Base-by-base conservation (phyloP, 2,113 vertebrate species). In the Toxotes chatareus region DNA sequence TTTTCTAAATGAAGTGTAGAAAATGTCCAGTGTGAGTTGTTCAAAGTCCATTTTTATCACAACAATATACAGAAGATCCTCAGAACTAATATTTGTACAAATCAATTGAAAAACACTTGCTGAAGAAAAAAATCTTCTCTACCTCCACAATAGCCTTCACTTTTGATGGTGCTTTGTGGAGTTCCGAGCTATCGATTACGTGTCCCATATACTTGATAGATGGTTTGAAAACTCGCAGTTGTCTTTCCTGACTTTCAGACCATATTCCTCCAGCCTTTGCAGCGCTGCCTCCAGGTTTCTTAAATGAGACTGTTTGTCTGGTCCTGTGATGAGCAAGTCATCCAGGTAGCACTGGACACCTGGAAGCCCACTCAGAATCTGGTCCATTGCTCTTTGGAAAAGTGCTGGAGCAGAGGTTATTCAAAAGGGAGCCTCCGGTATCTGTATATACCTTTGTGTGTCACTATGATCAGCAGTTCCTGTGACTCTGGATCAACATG, bases 391-490 rank as follows among this genome's bases (percentile, higher is more conserved):
- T 27, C 27, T 27, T 27, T 27, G 27, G 27, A 27, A 27, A 0
- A 74, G 63, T 17, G 49, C 36, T 13, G 62, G 60, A 17, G 65
- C 75, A n/a, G 42, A 79, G 1, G 60, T 76, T 0, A 73, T 80
- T 0, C 56, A 55, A 44, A 27, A 76, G 51, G 60, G 3, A 70
- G 73, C 11, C 53, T 69, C 10, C 6, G 0, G 56, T 53, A 80
- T 4, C 46, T 72, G 53, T 49, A 79, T 1, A 83, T 61, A 0
- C 82, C 74, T 31, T 84, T 85, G 21, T 79, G 65, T 12, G 79
- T 88, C 16, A 60, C n/a, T 19, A 81, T 84, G 10, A 65, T 88
- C 5, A 76, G 4, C 38, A 79, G 32, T 8, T 85, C 27, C 27
- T 27, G 27, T 27, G 27, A 27, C 27, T 27, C 27, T 27, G 27